Evolutionary conservation across 2,888 invertebrate species (phyloP).

Genomic region (Aphodius granarius): DNA sequence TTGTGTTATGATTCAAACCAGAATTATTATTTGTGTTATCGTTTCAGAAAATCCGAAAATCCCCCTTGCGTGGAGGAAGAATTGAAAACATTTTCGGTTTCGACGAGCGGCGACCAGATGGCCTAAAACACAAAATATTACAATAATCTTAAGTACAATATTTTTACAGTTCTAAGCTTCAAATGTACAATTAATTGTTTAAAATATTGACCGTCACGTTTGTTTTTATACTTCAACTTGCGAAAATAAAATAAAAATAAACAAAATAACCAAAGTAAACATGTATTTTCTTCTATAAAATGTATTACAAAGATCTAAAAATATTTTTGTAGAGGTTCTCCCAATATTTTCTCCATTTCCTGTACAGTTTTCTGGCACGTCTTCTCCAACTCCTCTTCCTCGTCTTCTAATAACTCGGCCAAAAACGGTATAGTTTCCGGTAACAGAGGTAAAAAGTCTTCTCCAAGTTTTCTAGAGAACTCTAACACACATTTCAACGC

Average conservation of each 20-base stretch:
- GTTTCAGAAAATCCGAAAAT: constrained; percentile 51
- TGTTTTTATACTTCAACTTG: constrained; percentile 22
- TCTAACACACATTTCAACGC: constrained; percentile 74
- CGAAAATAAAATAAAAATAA: neutral
- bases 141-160: neutral
- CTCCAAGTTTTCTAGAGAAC: constrained; percentile 81
- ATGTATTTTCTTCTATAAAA: neutral
- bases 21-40: constrained; percentile 12
- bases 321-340: constrained; percentile 89
- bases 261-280: neutral
- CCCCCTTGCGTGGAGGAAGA: constrained; percentile 51
- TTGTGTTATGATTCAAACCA: neutral
- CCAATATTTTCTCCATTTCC: constrained; percentile 82
- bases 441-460: constrained; percentile 83
- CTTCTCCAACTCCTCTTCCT: constrained; percentile 78
- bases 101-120: constrained; percentile 20
- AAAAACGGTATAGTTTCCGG: constrained; percentile 95
- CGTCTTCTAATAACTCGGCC: constrained; percentile 90
- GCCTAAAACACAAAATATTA: constrained; percentile 16
- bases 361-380: constrained; percentile 79
- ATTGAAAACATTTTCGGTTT: constrained; percentile 40
- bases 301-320: constrained; percentile 57
- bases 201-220: neutral
- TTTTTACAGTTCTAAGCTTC: neutral
- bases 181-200: constrained; percentile 16